These are phyloP conservation scores for Shargacucullia verbasci DNA, from an alignment of 2,888 invertebrate genomes.

Conservation along the genomic window DNA sequence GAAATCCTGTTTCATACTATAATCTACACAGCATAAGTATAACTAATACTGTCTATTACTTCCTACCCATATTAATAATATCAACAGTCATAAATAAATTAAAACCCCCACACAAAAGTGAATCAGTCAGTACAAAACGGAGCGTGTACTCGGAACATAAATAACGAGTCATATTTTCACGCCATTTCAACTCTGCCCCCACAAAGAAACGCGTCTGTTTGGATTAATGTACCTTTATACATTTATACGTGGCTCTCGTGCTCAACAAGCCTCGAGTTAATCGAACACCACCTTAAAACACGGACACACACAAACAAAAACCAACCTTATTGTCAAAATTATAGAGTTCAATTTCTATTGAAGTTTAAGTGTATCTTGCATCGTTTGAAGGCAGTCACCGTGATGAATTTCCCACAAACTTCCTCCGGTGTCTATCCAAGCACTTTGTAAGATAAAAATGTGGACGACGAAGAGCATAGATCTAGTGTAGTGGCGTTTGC, in stretches of 20 bases:
- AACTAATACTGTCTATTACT: no score
- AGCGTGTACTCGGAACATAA: slow-evolving; percentile 73
- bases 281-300: slow-evolving; percentile 61
- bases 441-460: slow-evolving; percentile 89
- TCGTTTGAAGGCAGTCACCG: slow-evolving; percentile 49
- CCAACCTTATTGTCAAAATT: slow-evolving; percentile 18
- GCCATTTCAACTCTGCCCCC: slow-evolving; percentile 86
- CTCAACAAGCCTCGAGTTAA: slow-evolving; percentile 68
- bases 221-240: slow-evolving; percentile 88
- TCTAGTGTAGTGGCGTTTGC: slow-evolving; percentile 78
- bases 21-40: no score
- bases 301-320: slow-evolving; percentile 34
- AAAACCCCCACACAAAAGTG: slow-evolving; percentile 28
- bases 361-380: slow-evolving; percentile 41
- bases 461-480: slow-evolving; percentile 84
- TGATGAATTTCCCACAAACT: slow-evolving; percentile 86
- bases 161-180: slow-evolving; percentile 87
- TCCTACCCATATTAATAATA: no score
- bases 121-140: slow-evolving; percentile 51
- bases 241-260: slow-evolving; percentile 80
- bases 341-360: slow-evolving; percentile 48
- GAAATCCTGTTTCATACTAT: no score
- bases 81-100: slow-evolving; percentile 1
- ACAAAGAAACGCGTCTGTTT: slow-evolving; percentile 85
- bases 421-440: slow-evolving; percentile 86